Percentiles rank a stretch among this genome's conserved stretches.
These are phyloP conservation scores for Percopsis transmontana DNA, from an alignment of 2,113 vertebrate species.

Conservation along the genomic window DNA sequence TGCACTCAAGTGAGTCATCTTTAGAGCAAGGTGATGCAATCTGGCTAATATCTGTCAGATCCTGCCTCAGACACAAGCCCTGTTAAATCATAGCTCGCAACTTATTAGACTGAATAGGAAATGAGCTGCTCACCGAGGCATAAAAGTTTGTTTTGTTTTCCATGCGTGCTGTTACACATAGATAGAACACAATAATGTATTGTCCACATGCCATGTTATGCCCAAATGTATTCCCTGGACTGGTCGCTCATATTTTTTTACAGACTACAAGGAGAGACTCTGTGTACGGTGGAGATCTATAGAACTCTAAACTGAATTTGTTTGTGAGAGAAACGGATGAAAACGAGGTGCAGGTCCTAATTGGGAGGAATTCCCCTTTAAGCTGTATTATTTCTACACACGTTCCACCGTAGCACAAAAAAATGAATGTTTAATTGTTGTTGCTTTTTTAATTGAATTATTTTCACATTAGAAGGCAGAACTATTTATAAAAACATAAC, in stretches of 20 bases:
- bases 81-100: not conserved
- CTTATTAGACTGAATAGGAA: not conserved
- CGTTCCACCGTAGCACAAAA: too few species aligned
- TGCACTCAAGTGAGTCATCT: conserved; percentile 60
- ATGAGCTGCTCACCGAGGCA: not conserved
- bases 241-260: too few species aligned
- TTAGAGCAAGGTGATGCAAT: conserved; percentile 62
- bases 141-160: not conserved
- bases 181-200: too few species aligned
- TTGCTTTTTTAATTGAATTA: conserved; percentile 50
- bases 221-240: too few species aligned
- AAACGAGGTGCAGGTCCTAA: too few species aligned
- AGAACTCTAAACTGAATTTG: too few species aligned
- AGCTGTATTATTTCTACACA: conserved; percentile 5
- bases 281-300: too few species aligned
- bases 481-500: conserved; percentile 12
- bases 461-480: conserved; percentile 38
- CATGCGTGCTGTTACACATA: too few species aligned
- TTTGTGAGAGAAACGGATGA: too few species aligned
- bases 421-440: conserved; percentile 18
- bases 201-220: too few species aligned
- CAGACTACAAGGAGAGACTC: too few species aligned
- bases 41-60: conserved; percentile 53
- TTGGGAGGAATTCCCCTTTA: conserved; percentile 14
- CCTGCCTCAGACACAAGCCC: conserved; percentile 3